These are phyloP conservation scores for Crax fasciolata DNA, from an alignment of 2,797 vertebrate genomes.

Conservation along the genomic window DNA sequence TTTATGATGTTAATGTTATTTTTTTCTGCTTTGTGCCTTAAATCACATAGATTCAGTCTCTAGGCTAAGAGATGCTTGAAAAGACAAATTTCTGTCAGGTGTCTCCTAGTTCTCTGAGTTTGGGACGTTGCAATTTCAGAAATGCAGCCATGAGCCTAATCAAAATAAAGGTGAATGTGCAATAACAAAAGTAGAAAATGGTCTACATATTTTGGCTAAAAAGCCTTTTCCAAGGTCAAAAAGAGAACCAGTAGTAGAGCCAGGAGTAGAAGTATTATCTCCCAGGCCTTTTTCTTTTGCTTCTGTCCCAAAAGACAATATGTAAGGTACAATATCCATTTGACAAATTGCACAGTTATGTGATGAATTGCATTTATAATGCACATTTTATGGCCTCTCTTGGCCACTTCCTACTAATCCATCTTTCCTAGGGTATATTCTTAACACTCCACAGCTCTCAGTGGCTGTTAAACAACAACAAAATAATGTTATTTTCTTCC, in stretches of 20 bases:
- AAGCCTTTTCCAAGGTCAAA: conserved; percentile 61
- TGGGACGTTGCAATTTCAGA: background rate
- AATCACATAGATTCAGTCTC: background rate
- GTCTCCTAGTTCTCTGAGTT: background rate
- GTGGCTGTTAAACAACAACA: conserved; percentile 69
- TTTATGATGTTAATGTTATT: background rate
- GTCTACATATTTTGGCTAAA: conserved; percentile 21
- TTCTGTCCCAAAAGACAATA: conserved; percentile 68
- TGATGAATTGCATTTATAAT: conserved; percentile 77
- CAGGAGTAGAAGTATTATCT: conserved; percentile 67
- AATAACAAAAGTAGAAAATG: background rate
- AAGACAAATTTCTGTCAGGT: background rate
- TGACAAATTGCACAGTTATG: conserved; percentile 72
- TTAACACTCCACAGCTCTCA: conserved; percentile 61
- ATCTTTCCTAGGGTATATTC: conserved; percentile 61
- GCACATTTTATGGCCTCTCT: conserved; percentile 74
- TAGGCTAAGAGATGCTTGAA: background rate
- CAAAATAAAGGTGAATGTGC: background rate
- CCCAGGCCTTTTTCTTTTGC: conserved; percentile 64
- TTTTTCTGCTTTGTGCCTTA: background rate
- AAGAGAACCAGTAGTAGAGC: conserved; percentile 61
- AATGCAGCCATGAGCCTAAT: background rate
- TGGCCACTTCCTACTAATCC: conserved; percentile 73
- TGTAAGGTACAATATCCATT: conserved; percentile 70
- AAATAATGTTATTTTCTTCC: conserved; percentile 44